These are phyloP conservation scores for Procambarus virginalis DNA, from an alignment of 1,140 invertebrate species.

Conservation along the genomic window DNA sequence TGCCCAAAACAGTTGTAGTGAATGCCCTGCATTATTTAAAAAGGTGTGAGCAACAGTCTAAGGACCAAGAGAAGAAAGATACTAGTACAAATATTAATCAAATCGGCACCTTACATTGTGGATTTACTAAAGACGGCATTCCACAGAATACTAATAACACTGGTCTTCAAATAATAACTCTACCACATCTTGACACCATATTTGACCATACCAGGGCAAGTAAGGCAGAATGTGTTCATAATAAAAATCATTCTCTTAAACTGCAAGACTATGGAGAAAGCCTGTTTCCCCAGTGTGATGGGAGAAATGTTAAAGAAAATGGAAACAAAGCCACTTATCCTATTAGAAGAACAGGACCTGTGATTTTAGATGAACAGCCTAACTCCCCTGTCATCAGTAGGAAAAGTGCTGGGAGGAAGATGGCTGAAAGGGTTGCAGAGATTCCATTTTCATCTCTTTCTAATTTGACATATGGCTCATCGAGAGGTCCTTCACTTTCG, in stretches of 20 bases:
- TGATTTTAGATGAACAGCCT: too few relatives aligned
- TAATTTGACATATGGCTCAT: neutral
- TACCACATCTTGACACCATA: neutral
- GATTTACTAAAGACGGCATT: neutral
- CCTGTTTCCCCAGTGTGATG: neutral
- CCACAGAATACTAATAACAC: neutral
- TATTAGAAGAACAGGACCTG: neutral
- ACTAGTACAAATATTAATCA: neutral
- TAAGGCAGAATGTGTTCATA: too few relatives aligned
- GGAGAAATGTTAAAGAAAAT: neutral
- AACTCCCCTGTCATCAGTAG: neutral
- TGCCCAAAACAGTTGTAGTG: conserved; percentile 28
- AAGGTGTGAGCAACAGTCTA: conserved; percentile 24
- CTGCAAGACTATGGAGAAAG: neutral
- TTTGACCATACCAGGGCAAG: too few relatives aligned
- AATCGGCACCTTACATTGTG: neutral
- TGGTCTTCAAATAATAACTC: neutral
- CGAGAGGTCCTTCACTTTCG: neutral
- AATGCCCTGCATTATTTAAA: conserved; percentile 36
- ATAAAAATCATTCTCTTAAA: neutral
- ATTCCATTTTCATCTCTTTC: neutral
- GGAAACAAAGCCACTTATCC: neutral
- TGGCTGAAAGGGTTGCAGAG: neutral
- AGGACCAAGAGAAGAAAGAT: neutral
- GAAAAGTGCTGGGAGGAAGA: neutral